Conservation (phyloP, 2,888 invertebrate species). For the Willowsia nigromaculata region DNA sequence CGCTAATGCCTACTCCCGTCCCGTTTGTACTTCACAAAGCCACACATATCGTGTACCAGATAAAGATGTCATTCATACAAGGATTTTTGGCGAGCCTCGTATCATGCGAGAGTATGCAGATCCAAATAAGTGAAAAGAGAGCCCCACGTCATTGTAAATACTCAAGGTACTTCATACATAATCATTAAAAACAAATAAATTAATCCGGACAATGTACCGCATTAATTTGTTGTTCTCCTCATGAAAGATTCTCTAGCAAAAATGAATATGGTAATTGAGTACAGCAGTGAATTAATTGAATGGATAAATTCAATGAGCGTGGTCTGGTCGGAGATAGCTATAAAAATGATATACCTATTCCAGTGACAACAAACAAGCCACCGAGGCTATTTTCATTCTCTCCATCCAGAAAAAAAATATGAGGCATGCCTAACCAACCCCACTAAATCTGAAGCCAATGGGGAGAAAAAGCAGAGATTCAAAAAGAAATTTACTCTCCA, state of each 20-base stretch:
- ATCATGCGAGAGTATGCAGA: background rate
- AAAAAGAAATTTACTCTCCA: background rate
- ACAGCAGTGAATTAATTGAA: background rate
- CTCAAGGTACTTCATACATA: background rate
- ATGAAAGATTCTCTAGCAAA: background rate
- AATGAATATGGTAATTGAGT: slow-evolving; percentile 7
- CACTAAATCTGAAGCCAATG: slow-evolving; percentile 26
- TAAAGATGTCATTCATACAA: too few species aligned
- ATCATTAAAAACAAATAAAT: background rate
- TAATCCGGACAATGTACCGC: background rate
- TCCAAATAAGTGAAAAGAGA: too few species aligned
- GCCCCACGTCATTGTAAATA: too few species aligned
- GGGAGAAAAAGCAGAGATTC: background rate
- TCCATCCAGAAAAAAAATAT: too few species aligned
- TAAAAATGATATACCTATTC: background rate
- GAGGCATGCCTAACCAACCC: background rate
- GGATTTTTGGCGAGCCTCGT: too few species aligned
- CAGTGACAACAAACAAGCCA: too few species aligned
- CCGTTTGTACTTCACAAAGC: too few species aligned
- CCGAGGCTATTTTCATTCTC: too few species aligned
- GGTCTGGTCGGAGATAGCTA: too few species aligned
- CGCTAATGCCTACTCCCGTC: too few species aligned
- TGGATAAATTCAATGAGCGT: background rate
- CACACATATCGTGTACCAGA: too few species aligned
- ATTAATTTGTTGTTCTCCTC: background rate